Evolutionary conservation across 2,888 invertebrate genomes (phyloP), one percentile per base, ranked within the genome.

Genomic region (Blomia tropicalis): DNA sequence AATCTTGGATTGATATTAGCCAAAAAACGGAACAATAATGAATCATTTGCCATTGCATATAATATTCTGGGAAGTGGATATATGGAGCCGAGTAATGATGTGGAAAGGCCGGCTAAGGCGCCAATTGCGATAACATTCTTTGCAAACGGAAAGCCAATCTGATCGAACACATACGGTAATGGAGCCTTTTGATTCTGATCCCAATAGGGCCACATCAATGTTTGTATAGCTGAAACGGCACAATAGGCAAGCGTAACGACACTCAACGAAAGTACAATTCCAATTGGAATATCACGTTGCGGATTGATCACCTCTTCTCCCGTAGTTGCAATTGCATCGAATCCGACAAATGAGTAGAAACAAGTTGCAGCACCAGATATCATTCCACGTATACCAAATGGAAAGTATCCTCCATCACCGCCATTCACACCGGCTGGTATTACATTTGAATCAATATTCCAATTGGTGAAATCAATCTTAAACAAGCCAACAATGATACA

Each of bases 301-400:
- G 93, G 93, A 75, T 89, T 88, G 71, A 85, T 86, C 0, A 90
- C 91, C 74, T 95, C 93, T 73, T 93, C 93, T 0, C 90, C 85
- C 31, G 59, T 61, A 31, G 47, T 23, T 1, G 36, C 29, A n/a
- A 64, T 60, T 2, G 53, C 59, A 31, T 63, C 95, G 73, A 95
- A 95, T 25, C 95, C 95, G 3, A 95, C 90, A 73, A 92, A 95
- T 19, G 90, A 91, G 74, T 84, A 93, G 77, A 92, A 93, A 67
- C 75, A 76, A 7, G 75, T 75, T 7, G 75, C 75, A 14, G 76
- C 76, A 5, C 76, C 76, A 29, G 71, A 68, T 66, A 76, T 67
- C 68, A 73, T 72, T 14, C 75, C 59, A 92, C 0, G 83, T 80
- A 43, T 90, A 72, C 90, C 90, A 73, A 82, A 90, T 0, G 91